These are phyloP conservation scores for Elaphurus davidianus DNA, from an alignment of 2,113 vertebrate genomes.

Conservation along the genomic window DNA sequence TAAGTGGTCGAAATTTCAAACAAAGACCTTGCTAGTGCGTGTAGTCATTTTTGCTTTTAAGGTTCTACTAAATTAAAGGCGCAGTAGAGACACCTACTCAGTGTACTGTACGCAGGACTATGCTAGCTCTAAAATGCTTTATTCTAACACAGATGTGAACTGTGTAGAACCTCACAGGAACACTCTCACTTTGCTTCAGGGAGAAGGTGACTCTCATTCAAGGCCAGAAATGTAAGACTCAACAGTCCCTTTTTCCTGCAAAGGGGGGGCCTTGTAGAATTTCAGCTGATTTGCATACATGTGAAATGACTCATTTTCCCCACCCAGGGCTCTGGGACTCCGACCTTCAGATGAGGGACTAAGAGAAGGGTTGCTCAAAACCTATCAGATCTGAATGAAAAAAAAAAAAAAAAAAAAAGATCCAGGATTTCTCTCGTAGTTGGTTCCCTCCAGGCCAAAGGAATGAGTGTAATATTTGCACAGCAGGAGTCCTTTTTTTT, in stretches of 20 bases:
- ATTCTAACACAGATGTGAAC: background rate
- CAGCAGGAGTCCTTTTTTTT: background rate
- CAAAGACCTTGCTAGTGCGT: background rate
- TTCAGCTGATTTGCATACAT: background rate
- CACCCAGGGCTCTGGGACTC: background rate
- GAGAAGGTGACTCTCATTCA: background rate
- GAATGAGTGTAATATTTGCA: background rate
- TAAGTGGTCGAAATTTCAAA: background rate
- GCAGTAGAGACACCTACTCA: background rate
- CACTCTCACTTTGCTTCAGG: background rate
- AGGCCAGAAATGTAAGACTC: background rate
- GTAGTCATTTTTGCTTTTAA: slow-evolving; percentile 6
- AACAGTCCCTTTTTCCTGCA: background rate
- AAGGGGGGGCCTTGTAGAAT: background rate
- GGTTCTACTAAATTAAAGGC: background rate
- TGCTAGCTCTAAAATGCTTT: background rate
- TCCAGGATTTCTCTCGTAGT: background rate
- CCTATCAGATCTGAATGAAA: background rate
- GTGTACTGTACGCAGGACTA: background rate
- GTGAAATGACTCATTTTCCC: background rate
- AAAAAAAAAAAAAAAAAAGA: background rate
- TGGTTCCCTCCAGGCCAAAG: background rate
- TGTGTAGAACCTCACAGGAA: background rate
- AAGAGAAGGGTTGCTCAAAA: background rate
- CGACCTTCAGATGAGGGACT: background rate